These are phyloP conservation scores for Erpornis zantholeuca DNA, from an alignment of 2,113 vertebrate species.

Conservation along the genomic window DNA sequence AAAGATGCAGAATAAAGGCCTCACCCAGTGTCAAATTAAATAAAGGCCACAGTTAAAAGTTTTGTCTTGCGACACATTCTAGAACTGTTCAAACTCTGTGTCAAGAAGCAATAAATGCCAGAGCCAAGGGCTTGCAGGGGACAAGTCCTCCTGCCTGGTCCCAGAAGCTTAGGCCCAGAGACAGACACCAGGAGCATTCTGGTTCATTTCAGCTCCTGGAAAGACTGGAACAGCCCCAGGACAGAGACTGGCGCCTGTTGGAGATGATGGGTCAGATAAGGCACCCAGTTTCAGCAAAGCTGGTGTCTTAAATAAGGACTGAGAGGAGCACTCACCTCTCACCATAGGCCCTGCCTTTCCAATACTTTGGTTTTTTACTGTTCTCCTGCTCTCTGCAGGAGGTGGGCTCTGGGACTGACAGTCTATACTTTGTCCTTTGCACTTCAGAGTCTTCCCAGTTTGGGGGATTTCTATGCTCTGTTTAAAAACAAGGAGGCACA, in stretches of 20 bases:
- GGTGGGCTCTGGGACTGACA: background rate
- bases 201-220: background rate
- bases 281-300: background rate
- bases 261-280: background rate
- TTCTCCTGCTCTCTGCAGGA: background rate
- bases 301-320: background rate
- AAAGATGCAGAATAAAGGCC: conserved; percentile 27
- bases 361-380: background rate
- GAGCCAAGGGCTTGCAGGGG: background rate
- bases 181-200: background rate
- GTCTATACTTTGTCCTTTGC: background rate
- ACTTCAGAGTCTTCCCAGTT: background rate
- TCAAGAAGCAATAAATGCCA: conserved; percentile 26
- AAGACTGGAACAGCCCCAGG: background rate
- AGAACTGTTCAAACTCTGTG: background rate
- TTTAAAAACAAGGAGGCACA: background rate
- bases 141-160: background rate
- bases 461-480: background rate
- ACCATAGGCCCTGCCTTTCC: background rate
- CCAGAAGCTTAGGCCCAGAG: background rate
- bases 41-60: conserved; percentile 17
- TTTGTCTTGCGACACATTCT: conserved; percentile 5
- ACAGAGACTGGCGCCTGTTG: background rate
- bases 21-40: conserved; percentile 22
- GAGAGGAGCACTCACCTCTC: background rate